phyloP scores from a whole-genome alignment of 1,140 invertebrate species.

The Mesaphorura yosii region DNA sequence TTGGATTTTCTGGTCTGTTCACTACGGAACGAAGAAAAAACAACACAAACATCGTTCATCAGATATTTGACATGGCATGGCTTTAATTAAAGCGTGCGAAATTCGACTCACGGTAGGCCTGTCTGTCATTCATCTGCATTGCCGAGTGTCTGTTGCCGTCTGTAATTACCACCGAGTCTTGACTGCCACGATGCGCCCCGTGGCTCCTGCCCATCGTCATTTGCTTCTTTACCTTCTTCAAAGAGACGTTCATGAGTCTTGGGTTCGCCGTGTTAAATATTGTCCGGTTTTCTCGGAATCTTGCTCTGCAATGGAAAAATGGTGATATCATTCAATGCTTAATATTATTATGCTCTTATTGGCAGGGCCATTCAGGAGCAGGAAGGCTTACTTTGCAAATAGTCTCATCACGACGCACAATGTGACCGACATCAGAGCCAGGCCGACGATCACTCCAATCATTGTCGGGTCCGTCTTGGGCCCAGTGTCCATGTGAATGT shows the following conservation, averaged over 20 bases:
- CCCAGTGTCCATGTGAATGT: too few species aligned
- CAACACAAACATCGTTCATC: too few species aligned
- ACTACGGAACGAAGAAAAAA: too few species aligned
- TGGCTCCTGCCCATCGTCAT: conserved; percentile 22
- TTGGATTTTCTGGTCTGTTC: too few species aligned
- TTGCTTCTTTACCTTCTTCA: conserved; percentile 30
- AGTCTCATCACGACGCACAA: conserved; percentile 82
- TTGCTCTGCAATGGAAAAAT: conserved; percentile 49
- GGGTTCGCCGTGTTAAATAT: conserved; percentile 93
- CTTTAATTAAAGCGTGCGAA: too few species aligned
- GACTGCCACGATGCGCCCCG: conserved; percentile 25
- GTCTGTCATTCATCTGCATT: too few species aligned
- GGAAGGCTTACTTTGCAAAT: conserved; percentile 90
- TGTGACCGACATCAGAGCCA: conserved; percentile 87
- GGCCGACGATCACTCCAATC: conserved; percentile 61
- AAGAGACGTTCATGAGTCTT: conserved; percentile 29
- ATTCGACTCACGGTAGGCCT: too few species aligned
- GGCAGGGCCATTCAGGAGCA: conserved; percentile 32
- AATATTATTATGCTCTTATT: background rate
- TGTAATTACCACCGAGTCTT: conserved; percentile 12
- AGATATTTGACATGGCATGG: too few species aligned
- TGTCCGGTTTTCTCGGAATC: conserved; percentile 79
- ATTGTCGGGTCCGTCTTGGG: conserved; percentile 29
- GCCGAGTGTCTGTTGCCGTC: too few species aligned
- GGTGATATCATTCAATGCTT: conserved; percentile 10